Percentiles rank a stretch among this genome's conserved stretches.
Conservation (phyloP, 2,113 vertebrate genomes). For the Peromyscus californicus region DNA sequence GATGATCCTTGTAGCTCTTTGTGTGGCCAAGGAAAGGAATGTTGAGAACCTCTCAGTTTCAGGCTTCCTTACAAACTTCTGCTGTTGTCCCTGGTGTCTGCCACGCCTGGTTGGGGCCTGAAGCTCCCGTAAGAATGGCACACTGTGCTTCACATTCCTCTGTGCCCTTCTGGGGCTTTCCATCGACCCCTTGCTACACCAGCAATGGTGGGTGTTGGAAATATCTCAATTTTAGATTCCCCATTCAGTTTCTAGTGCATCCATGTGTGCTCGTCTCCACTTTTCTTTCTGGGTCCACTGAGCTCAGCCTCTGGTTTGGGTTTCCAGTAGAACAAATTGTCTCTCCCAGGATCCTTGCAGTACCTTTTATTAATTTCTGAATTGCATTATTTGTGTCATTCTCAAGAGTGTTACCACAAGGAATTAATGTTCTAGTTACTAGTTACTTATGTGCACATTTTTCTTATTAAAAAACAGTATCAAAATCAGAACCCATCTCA, state of each 20-base stretch:
- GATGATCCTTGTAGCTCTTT: background rate
- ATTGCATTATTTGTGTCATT: background rate
- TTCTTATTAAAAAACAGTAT: background rate
- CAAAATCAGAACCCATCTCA: background rate
- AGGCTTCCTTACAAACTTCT: background rate
- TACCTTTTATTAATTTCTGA: background rate
- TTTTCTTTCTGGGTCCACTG: background rate
- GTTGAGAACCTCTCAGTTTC: background rate
- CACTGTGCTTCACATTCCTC: background rate
- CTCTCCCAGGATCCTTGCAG: background rate
- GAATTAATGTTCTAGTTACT: slow-evolving; percentile 41
- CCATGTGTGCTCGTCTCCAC: background rate
- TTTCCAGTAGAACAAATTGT: background rate
- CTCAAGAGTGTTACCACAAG: background rate
- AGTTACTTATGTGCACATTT: background rate
- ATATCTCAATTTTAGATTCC: background rate
- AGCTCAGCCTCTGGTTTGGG: background rate
- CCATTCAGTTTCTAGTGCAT: background rate
- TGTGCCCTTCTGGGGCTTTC: background rate
- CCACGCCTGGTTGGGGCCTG: too few species aligned
- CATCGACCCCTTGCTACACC: background rate
- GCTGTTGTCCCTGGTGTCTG: background rate
- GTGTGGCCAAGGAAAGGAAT: background rate
- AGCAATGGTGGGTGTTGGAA: background rate
- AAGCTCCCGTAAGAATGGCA: background rate